Base-by-base conservation (phyloP, 1,140 invertebrate genomes). In the Drosophila asahinai region DNA sequence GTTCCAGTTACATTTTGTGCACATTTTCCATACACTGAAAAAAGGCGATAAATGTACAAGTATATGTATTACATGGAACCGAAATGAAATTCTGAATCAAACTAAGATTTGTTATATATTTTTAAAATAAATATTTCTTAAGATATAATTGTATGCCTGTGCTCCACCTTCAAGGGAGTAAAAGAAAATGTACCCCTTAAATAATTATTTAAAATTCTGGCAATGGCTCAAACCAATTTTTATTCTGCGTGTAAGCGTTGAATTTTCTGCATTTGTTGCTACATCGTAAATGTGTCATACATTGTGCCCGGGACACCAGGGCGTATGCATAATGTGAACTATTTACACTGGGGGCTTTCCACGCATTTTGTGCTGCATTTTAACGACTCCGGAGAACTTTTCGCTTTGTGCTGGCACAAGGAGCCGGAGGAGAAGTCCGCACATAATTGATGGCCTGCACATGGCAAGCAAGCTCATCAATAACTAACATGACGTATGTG, bases 1-100 rank as follows among this genome's bases (percentile, higher is more conserved):
- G 82, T 77, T 84, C 78, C 78, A 86, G 86, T 90, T 90, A 90
- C 78, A 89, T 89, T 84, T 86, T 87, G 84, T 72, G 63, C 84
- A 75, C 84, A 83, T 72, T 80, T 80, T 66, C 33, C 49, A 17
- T 33, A 14, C 30, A 55, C 54, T 40, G 14, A 2, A 2, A 38
- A 6, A 38, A 54, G 11, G 11, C 5, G n/a, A 6, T 5, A 51
- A 19, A 19, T 19, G 19, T 5, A n/a, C n/a, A n/a, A n/a, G n/a
- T n/a, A 27, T 5, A 27, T 27, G 5, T 27, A 6, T 27, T 27
- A 6, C 5, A 27, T 27, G 27, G 27, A 27, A 25, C 22, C 5
- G 0, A 25, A 15, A 5, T 3, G 5, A 8, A 4, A 17, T 17
- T n/a, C 3, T 11, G 0, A 51, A n/a, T 11, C 5, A 51, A 17